Conservation (phyloP, 2,888 invertebrate species). For the Vesta saturnalis region DNA sequence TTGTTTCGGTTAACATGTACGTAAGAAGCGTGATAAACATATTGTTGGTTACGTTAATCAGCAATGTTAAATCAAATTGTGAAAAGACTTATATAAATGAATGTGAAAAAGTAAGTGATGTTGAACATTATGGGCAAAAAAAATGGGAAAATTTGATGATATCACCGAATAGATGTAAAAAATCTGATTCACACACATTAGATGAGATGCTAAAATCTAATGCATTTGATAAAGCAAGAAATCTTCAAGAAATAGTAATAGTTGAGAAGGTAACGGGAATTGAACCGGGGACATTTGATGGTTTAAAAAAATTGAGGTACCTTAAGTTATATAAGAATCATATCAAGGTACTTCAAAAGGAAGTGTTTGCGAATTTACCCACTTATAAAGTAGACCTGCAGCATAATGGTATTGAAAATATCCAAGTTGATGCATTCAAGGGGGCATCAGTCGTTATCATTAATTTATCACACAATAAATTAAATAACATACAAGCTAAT, state of each 20-base stretch:
- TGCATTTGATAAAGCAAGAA: conserved; percentile 25
- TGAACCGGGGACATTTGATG: conserved; percentile 28
- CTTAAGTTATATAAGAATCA: conserved; percentile 35
- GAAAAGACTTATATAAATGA: conserved; percentile 32
- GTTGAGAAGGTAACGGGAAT: conserved; percentile 23
- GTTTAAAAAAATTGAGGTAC: conserved; percentile 29
- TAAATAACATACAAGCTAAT: conserved; percentile 30
- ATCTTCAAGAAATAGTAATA: conserved; percentile 37
- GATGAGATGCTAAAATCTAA: conserved; percentile 22
- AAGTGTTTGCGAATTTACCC: conserved; percentile 30
- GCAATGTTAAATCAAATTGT: conserved; percentile 20
- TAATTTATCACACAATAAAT: conserved; percentile 34
- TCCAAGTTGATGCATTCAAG: conserved; percentile 27
- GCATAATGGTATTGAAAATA: conserved; percentile 33
- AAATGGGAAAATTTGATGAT: conserved; percentile 37
- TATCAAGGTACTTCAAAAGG: conserved; percentile 25
- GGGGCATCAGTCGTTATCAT: conserved; percentile 22
- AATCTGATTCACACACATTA: conserved; percentile 1
- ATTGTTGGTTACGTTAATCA: neutral
- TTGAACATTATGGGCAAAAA: conserved; percentile 26
- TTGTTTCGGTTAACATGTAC: neutral
- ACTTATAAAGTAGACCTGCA: conserved; percentile 34
- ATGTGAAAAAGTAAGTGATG: conserved; percentile 36
- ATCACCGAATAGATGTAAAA: conserved; percentile 24
- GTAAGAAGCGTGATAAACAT: neutral